These are phyloP conservation scores for Pseudorhombus dupliciocellatus DNA, from an alignment of 2,113 vertebrate genomes.

Conservation along the genomic window DNA sequence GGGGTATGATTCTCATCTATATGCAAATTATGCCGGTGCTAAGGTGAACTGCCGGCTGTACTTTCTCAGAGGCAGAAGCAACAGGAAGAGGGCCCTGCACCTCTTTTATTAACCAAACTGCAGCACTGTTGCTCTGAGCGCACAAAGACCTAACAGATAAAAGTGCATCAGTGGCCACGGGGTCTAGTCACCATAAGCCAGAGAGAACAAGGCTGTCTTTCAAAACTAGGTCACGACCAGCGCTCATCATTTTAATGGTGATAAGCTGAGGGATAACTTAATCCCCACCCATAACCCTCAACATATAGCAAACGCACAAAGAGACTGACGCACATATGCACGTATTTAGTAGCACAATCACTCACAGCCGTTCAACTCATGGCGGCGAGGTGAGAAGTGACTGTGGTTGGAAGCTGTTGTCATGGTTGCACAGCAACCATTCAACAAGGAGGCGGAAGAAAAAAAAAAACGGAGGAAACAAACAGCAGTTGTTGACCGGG, in stretches of 20 bases:
- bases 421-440: slow-evolving; percentile 35
- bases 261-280: slow-evolving; percentile 71
- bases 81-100: slow-evolving; percentile 29
- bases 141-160: slow-evolving; percentile 55
- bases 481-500: slow-evolving; percentile 21
- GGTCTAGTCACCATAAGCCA: slow-evolving; percentile 45
- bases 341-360: slow-evolving; percentile 1
- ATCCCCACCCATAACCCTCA: slow-evolving; percentile 46
- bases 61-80: slow-evolving; percentile 17
- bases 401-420: slow-evolving; percentile 39
- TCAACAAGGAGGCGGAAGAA: slow-evolving; percentile 10
- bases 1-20: slow-evolving; percentile 61
- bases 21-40: slow-evolving; percentile 61
- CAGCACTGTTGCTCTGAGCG: slow-evolving; percentile 36
- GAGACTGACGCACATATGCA: slow-evolving; percentile 10
- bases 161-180: slow-evolving; percentile 61
- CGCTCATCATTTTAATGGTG: slow-evolving; percentile 73
- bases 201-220: slow-evolving; percentile 63
- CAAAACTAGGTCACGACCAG: slow-evolving; percentile 72
- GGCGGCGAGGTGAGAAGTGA: slow-evolving; percentile 7
- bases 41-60: slow-evolving; percentile 44
- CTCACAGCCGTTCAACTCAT: slow-evolving; percentile 20
- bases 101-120: slow-evolving; percentile 49
- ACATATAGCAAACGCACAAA: slow-evolving; percentile 24
- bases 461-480: background rate